Conservation (phyloP, 2,113 vertebrate species). For the Geococcyx californianus region DNA sequence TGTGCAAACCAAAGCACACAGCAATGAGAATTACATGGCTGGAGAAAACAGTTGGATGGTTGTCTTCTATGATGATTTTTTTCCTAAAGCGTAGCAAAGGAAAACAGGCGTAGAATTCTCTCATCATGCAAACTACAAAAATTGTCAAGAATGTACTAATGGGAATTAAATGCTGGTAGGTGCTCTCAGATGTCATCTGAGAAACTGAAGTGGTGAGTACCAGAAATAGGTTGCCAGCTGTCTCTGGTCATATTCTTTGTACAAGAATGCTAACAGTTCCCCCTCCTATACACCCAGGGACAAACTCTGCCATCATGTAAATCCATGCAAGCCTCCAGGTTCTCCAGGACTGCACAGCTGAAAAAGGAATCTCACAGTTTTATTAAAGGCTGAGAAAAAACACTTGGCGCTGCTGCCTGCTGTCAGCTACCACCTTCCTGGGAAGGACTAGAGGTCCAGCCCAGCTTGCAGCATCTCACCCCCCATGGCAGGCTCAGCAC, state of each 20-base stretch:
- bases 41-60: conserved; percentile 9
- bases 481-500: not conserved
- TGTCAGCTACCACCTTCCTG: conserved; percentile 47
- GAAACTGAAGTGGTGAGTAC: conserved; percentile 41
- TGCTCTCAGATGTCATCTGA: conserved; percentile 52
- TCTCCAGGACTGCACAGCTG: conserved; percentile 53
- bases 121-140: not conserved
- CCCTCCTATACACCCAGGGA: not conserved
- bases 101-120: not conserved
- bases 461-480: not conserved
- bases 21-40: conserved; percentile 20
- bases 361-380: conserved; percentile 69
- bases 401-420: conserved; percentile 44
- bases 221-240: conserved; percentile 66
- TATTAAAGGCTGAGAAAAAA: conserved; percentile 63
- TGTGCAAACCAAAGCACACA: not conserved
- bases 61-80: not conserved
- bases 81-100: accelerated
- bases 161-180: conserved; percentile 48
- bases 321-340: conserved; percentile 46
- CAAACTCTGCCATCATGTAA: conserved; percentile 41
- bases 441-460: not conserved
- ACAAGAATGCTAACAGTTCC: conserved; percentile 56
- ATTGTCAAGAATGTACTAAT: conserved; percentile 30
- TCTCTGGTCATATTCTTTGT: conserved; percentile 43